These are phyloP conservation scores for Buphagus erythrorhynchus DNA, from an alignment of 2,797 vertebrate genomes.

Conservation along the genomic window DNA sequence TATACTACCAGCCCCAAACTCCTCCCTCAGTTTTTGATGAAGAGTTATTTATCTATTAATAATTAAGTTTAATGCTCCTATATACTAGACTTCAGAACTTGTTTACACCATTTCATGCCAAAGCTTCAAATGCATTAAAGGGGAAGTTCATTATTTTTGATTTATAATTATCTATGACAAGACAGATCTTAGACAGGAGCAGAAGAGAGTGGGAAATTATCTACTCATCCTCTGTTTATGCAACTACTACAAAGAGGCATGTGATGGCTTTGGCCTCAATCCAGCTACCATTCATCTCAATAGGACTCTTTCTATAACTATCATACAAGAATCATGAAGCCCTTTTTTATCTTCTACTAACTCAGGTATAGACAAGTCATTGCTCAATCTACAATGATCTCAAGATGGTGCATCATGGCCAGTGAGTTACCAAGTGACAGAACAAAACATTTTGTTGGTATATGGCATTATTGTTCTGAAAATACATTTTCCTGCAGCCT, in stretches of 20 bases:
- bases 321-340: background rate
- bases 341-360: background rate
- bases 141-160: slow-evolving; percentile 36
- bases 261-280: slow-evolving; percentile 27
- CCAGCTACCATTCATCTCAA: background rate
- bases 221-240: slow-evolving; percentile 22
- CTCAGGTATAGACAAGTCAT: background rate
- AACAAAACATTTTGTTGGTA: background rate
- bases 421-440: background rate
- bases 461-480: background rate
- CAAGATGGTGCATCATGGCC: background rate
- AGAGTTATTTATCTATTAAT: background rate
- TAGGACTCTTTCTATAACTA: background rate
- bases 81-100: slow-evolving; percentile 8
- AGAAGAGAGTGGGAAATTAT: slow-evolving; percentile 23
- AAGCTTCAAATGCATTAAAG: slow-evolving; percentile 2
- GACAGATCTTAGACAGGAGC: slow-evolving; percentile 15
- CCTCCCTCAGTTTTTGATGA: background rate
- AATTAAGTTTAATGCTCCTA: slow-evolving; percentile 5
- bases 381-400: background rate
- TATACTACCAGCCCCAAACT: background rate
- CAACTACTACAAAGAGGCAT: slow-evolving; percentile 39
- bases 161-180: slow-evolving; percentile 54
- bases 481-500: background rate
- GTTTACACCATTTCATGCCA: slow-evolving; percentile 4